Percentiles rank a stretch among this genome's conserved stretches.
Conservation (phyloP, 2,113 vertebrate genomes). For the Fukomys damarensis region DNA sequence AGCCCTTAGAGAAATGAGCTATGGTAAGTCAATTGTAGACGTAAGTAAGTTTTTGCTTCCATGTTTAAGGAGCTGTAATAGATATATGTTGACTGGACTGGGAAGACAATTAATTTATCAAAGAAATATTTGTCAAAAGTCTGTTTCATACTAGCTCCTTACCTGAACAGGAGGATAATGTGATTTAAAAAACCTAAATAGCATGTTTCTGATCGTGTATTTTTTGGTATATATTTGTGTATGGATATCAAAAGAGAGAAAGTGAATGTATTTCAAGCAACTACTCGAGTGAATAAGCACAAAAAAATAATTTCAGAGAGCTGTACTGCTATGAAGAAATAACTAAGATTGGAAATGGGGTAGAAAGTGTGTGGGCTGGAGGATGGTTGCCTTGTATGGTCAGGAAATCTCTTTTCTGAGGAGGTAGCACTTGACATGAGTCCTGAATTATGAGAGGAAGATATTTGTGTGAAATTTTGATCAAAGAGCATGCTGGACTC, state of each 20-base stretch:
- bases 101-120: slow-evolving; percentile 11
- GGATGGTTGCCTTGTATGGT: not conserved
- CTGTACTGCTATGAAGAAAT: not conserved
- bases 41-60: not conserved
- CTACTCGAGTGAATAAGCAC: not conserved
- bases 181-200: not conserved
- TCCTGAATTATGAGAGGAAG: not conserved
- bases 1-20: not conserved
- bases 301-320: not conserved
- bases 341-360: not conserved
- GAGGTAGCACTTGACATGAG: not conserved
- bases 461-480: not conserved
- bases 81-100: not conserved
- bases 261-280: not conserved
- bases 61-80: not conserved
- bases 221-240: not conserved
- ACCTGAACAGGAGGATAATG: not conserved
- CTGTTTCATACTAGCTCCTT: not conserved
- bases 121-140: slow-evolving; percentile 4
- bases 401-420: not conserved
- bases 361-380: not conserved
- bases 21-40: not conserved
- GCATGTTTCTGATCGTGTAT: not conserved
- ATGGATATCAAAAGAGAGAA: not conserved
- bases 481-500: not conserved